Base-by-base conservation (phyloP, 2,888 invertebrate genomes). In the Trissolcus japonicus region DNA sequence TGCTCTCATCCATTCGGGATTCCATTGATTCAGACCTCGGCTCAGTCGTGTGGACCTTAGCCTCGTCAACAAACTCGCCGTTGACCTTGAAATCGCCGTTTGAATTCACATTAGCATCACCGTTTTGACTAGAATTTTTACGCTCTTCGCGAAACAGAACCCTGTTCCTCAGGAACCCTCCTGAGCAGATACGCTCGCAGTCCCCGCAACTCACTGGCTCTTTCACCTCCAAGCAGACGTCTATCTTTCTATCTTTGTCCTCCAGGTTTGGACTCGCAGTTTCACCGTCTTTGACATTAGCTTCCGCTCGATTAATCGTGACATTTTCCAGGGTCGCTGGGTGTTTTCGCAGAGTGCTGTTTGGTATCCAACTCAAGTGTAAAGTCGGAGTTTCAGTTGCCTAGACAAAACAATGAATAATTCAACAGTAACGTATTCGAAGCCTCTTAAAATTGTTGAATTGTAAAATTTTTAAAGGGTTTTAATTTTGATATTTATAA, bases 311-410 rank as follows among this genome's bases (percentile, higher is more conserved):
- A 1, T 66, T 57, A 11, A 68, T 50, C 0, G 65, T 62, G 1
- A 62, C 89, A 56, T 93, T 93, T 83, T 94, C 93, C 46, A 94
- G 90, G 6, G 94, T 93, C 14, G 93, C 93, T 14, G 97, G 95
- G 86, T 96, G 96, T 89, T 94, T 96, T 79, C 95, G 93, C 46
- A 98, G 90, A 0, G 96, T 95, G 1, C 94, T 93, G 89, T 98
- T 98, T 0, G 98, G 98, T 81, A 98, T 96, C 98, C 98, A 98
- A 76, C 96, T 97, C 2, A 98, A 91, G 80, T 96, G 94, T 11
- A 98, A 90, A 0, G 97, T 98, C 80, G 95, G 92, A 88, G 94
- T 90, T 84, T 93, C 94, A 0, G 93, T 93, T 9, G 56, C 17
- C 67, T 67, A 46, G 29, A n/a, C 43, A 43, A 43, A 41, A 19